These are phyloP conservation scores for Lasiurus cinereus DNA, from an alignment of 2,113 vertebrate genomes.

Conservation along the genomic window DNA sequence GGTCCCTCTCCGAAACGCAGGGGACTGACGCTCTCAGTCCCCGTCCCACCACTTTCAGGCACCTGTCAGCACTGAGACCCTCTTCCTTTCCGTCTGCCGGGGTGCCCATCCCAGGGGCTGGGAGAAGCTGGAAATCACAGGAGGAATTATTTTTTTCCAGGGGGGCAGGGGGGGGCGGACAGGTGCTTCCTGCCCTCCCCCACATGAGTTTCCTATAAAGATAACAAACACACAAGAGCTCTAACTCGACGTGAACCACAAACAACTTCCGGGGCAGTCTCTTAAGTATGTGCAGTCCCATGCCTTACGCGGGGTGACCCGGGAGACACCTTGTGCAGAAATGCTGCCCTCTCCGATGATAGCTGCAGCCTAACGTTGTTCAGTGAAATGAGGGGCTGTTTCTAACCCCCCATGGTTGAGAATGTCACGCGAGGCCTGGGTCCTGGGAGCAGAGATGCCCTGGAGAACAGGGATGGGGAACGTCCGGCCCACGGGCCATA, in stretches of 20 bases:
- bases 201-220: conserved; percentile 44
- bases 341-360: neutral
- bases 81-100: neutral
- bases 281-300: neutral
- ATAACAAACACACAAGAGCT: neutral
- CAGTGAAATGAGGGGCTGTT: neutral
- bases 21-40: neutral
- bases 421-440: neutral
- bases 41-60: neutral
- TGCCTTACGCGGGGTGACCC: neutral
- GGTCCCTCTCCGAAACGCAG: neutral
- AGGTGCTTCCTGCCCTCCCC: neutral
- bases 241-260: neutral
- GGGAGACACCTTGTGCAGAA: neutral
- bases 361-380: neutral
- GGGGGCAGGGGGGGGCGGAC: neutral
- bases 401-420: neutral
- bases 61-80: neutral
- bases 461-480: neutral
- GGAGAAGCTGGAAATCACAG: conserved; percentile 11
- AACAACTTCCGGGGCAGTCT: neutral
- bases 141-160: conserved; percentile 15
- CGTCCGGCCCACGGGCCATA: too few species aligned
- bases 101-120: neutral
- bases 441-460: neutral